Evolutionary conservation across 2,797 vertebrate genomes (phyloP).

Genomic region (Karalla daura): DNA sequence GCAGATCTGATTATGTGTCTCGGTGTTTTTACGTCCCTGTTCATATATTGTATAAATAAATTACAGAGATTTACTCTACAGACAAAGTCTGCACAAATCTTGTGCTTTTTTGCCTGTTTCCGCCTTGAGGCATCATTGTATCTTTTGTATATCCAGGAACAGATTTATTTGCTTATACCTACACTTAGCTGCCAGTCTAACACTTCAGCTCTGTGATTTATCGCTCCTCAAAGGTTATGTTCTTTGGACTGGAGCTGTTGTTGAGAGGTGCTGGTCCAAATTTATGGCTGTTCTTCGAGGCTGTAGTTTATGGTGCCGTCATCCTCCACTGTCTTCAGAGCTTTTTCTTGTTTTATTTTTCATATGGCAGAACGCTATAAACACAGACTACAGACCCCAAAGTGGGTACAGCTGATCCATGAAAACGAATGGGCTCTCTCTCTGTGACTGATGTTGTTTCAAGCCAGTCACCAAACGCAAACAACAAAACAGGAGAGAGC

Average conservation of each 20-base stretch:
- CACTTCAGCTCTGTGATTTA: background rate
- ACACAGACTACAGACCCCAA: background rate
- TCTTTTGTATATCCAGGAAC: background rate
- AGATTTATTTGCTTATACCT: background rate
- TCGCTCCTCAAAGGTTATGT: background rate
- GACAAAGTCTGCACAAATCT: background rate
- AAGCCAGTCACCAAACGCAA: conserved; percentile 29
- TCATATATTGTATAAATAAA: background rate
- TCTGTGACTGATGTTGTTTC: background rate
- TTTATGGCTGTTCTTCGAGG: conserved; percentile 1
- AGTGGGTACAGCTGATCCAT: background rate
- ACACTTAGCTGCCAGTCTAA: background rate
- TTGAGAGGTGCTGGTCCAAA: background rate
- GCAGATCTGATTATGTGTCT: background rate
- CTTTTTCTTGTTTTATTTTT: conserved; percentile 6
- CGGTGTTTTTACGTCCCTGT: background rate
- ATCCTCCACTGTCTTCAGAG: background rate
- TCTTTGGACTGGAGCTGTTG: conserved; percentile 6
- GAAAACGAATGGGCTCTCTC: background rate
- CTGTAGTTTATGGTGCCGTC: background rate
- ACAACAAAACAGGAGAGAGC: conserved; percentile 3
- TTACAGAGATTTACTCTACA: background rate
- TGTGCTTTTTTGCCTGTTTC: background rate
- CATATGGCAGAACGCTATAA: background rate
- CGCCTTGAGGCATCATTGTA: background rate